Evolutionary conservation across 1,140 invertebrate genomes (phyloP), one percentile per base, ranked within the genome.

Genomic region (Oreohelix idahoensis): DNA sequence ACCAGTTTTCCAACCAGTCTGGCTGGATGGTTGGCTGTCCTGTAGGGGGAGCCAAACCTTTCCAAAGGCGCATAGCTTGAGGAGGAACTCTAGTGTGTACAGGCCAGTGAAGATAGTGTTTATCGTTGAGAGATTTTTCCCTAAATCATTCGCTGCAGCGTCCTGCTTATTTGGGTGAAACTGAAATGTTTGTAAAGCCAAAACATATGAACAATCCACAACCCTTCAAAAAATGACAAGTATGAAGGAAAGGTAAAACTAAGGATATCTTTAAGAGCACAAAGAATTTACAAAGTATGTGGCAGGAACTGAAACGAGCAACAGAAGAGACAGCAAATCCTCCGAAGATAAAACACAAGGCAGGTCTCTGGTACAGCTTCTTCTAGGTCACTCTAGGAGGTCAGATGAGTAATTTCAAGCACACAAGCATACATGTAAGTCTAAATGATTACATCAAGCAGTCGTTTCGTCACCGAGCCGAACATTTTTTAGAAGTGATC

Each of bases 61-160:
- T 95, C 97, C 97, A 94, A 97, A 98, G 91, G 97, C 97, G 94
- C 97, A 95, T 93, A 98, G 94, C 95, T 99, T 99, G 94, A 98
- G 95, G 91, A 97, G 95, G 94, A 97, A 98, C 95, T 98, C 97
- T 94, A 98, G 94, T 93, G 97, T 95, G 95, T 98, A 99, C 94
- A 98, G 95, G 92, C 96, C 94, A 92, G 97, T 98, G 95, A 99
- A 98, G 93, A 96, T 94, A 94, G 96, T 95, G 95, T 98, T 98
- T 95, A 97, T 96, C 94, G 95, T 95, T 93, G 86, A 84, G 36
- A 89, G 85, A 10, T 45, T 38, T 4, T 2, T 26, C 8, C 8
- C 51, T 53, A 77, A 42, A 20, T 49, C 45, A 32, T 77, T 77
- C 29, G 8, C 10, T 2, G 10, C 2, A 4, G 29, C 13, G 4